Base-by-base conservation (phyloP, 2,797 vertebrate genomes). In the Vespertilio murinus region DNA sequence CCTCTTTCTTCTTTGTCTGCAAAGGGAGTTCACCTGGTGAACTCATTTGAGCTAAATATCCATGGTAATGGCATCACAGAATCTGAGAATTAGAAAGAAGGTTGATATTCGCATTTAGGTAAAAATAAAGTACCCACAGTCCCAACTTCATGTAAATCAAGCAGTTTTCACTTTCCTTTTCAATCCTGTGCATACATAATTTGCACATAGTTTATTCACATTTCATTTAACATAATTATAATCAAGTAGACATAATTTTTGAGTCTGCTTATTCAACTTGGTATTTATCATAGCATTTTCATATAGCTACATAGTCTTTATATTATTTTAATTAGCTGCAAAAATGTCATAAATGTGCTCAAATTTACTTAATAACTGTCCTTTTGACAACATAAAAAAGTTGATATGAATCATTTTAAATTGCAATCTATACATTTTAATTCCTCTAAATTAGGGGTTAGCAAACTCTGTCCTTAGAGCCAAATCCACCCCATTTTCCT, bases 131-230 rank as follows among this genome's bases (percentile, higher is more conserved):
- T 95, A 96, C 45, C 73, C 67, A 4, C 8, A 88, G 92, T 82
- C 78, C 70, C 93, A 94, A 83, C 92, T 81, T 95, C 85, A 67
- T 77, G 83, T 92, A 95, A 96, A 96, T 96, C 88, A 93, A 90
- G 91, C 52, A 77, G 85, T 94, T 93, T 94, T 96, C 96, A 83
- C 90, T 96, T 95, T 93, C 94, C 67, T 88, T 96, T 96, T 95
- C 94, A 97, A 64, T 97, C 78, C 35, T 80, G 40, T 59, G 85
- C 90, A 88, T 90, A 94, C 85, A 90, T 90, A 96, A 97, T 97
- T 94, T 96, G 70, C 42, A 47, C 69, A 89, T 75, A 88, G 90
- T 92, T 96, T 96, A 96, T 95, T 97, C 88, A 94, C 88, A 96
- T 96, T 88, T 95, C 94, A 96, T 88, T 96, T 94, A 96, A 83